Evolutionary conservation across 2,888 invertebrate genomes (phyloP).

Genomic region (Tetramorium bicarinatum): DNA sequence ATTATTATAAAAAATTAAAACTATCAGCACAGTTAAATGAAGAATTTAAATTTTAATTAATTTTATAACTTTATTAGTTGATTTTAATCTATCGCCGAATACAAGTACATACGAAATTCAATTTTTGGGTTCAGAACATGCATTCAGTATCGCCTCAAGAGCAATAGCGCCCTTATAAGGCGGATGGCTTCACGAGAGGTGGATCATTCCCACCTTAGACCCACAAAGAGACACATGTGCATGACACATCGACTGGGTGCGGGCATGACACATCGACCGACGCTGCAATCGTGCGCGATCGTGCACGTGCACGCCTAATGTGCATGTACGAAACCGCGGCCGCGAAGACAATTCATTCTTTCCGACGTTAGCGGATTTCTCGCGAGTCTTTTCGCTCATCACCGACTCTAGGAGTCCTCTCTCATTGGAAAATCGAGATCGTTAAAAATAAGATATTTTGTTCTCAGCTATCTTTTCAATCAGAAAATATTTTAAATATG

Average conservation of each 20-base stretch:
- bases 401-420: not conserved
- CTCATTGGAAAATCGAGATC: not conserved
- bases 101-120: not conserved
- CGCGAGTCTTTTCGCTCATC: not conserved
- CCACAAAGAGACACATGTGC: slow-evolving; percentile 38
- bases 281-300: not conserved
- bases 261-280: slow-evolving; percentile 46
- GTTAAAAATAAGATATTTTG: not conserved
- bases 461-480: not conserved
- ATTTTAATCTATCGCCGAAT: not conserved
- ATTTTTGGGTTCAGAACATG: not conserved
- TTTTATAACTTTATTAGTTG: not conserved
- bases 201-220: slow-evolving; percentile 23
- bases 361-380: not conserved
- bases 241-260: slow-evolving; percentile 55
- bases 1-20: not conserved
- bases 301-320: not conserved
- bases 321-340: not conserved
- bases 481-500: not conserved
- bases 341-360: not conserved
- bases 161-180: slow-evolving; percentile 45
- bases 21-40: not conserved
- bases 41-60: not conserved
- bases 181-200: slow-evolving; percentile 14
- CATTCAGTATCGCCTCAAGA: not conserved